Base-by-base conservation (phyloP, 1,140 invertebrate genomes). In the Stratiolaelaps scimitus region DNA sequence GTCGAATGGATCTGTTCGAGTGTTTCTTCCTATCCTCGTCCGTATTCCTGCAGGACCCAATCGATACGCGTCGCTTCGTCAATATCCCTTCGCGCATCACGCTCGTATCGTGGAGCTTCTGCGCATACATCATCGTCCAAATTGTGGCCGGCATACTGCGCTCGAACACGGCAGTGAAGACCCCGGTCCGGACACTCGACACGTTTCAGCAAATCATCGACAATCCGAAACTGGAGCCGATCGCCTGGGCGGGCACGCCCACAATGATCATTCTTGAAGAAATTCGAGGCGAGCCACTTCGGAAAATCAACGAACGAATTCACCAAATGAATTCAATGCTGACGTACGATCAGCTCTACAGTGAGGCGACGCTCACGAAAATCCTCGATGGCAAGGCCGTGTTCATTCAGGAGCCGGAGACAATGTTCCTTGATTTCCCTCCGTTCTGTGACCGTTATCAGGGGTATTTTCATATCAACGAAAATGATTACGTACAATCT, bases 61-160 rank as follows among this genome's bases (percentile, higher is more conserved):
- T 26, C 23, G 10, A 60, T 34, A 26, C n/a, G 17, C 26, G 47
- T 15, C 47, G 5, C 17, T 34, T 20, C 17, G 53, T 60, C 1
- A 26, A 17, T 23, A 15, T 28, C 4, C 47, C 53, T 17, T 60
- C 53, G 15, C 15, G 53, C 1, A 26, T 19, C 26, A 60, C 34
- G 23, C 15, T 60, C 1, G 20, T 26, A 15, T 20, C 53, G 15
- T 60, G 53, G 53, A 34, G 15, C 34, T 26, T 13, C 2, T 1
- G 53, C 26, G 26, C 13, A 26, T 60, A 19, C 23, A 60, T 60
- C 53, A 60, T 60, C 53, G 34, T 60, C 26, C 53, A 60, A n/a
- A 29, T 60, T 26, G 6, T 60, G 23, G 17, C 53, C 17, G 53
- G 53, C 2, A 10, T 60, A 15, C 23, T 60, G 53, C 26, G 53